Evolutionary conservation across 2,888 invertebrate species (phyloP).

Genomic region (Chesias legatella): DNA sequence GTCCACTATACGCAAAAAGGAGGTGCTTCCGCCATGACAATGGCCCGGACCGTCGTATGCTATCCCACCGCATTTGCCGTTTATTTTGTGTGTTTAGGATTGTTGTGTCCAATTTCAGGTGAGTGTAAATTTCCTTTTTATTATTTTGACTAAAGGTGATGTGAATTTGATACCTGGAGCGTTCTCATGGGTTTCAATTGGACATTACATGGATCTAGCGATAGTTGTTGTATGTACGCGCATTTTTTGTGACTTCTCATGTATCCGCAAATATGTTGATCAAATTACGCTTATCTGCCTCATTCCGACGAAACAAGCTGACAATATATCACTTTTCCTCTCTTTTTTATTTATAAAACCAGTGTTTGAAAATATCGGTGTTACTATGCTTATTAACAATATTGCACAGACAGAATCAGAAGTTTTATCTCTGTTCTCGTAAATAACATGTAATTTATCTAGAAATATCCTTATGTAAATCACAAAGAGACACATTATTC

Average conservation of each 20-base stretch:
- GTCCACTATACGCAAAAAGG: conserved; percentile 58
- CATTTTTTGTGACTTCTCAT: conserved; percentile 45
- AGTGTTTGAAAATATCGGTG: no score
- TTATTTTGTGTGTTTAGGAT: conserved; percentile 68
- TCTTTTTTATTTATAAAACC: neutral
- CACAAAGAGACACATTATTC: no score
- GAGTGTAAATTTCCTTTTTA: conserved; percentile 42
- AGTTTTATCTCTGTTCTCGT: no score
- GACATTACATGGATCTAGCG: conserved; percentile 18
- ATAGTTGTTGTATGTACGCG: conserved; percentile 29
- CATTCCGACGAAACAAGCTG: no score
- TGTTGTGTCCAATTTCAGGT: conserved; percentile 67
- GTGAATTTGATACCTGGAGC: conserved; percentile 11
- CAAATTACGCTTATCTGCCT: no score
- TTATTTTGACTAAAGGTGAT: conserved; percentile 16
- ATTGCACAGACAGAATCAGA: no score
- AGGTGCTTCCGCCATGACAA: conserved; percentile 75
- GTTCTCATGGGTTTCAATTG: conserved; percentile 2
- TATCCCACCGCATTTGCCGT: conserved; percentile 63
- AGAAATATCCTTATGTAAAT: no score
- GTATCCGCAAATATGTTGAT: conserved; percentile 29
- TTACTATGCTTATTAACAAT: no score
- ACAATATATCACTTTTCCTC: no score
- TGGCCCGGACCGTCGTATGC: conserved; percentile 63
- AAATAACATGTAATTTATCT: no score